Evolutionary conservation across 2,113 vertebrate genomes (phyloP).

Genomic region (Arizona elegans): DNA sequence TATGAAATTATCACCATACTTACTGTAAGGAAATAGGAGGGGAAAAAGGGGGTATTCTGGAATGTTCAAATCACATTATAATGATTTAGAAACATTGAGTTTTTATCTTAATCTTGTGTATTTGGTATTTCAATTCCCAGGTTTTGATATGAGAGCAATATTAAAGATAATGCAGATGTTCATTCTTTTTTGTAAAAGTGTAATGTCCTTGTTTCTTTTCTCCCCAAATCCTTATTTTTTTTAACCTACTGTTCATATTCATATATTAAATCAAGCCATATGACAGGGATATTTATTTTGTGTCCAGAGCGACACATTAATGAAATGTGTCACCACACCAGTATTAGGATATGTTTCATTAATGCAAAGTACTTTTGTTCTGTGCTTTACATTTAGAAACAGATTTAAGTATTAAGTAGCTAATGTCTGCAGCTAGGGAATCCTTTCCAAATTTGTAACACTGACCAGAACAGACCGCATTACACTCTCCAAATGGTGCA

Average conservation of each 20-base stretch:
- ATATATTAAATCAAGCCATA: slow-evolving; percentile 45
- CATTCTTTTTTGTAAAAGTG: background rate
- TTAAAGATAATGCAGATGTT: background rate
- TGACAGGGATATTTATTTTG: slow-evolving; percentile 59
- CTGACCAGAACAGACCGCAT: slow-evolving; percentile 82
- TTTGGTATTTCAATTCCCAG: background rate
- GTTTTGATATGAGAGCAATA: background rate
- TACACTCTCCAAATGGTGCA: slow-evolving; percentile 83
- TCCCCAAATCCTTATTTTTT: background rate
- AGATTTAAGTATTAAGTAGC: slow-evolving; percentile 88
- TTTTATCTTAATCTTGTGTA: background rate
- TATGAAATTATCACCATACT: background rate
- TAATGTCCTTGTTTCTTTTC: background rate
- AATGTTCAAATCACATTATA: background rate
- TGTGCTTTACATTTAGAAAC: slow-evolving; percentile 81
- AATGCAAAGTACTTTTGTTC: slow-evolving; percentile 82
- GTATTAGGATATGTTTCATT: slow-evolving; percentile 70
- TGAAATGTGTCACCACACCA: slow-evolving; percentile 66
- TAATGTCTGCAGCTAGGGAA: slow-evolving; percentile 80
- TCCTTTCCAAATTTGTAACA: slow-evolving; percentile 84
- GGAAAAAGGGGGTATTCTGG: background rate
- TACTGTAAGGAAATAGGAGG: background rate
- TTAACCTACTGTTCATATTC: background rate
- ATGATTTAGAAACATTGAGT: background rate
- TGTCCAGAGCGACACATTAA: slow-evolving; percentile 63